Base-by-base conservation (phyloP, 2,888 invertebrate genomes). In the Philaethria dido region DNA sequence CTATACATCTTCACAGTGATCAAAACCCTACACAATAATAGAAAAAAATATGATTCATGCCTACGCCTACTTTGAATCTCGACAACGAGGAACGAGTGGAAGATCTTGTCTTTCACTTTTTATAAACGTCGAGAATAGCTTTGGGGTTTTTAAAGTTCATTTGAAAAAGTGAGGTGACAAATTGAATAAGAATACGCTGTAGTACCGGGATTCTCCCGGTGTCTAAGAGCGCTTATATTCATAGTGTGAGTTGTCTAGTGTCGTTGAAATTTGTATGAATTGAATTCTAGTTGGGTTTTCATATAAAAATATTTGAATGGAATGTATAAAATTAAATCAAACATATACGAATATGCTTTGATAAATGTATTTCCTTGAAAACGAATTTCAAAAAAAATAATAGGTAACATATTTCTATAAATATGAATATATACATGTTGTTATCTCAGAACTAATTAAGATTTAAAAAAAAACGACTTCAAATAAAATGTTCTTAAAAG, bases 151-250 rank as follows among this genome's bases (percentile, higher is more conserved):
- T 77, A 80, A 84, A 85, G 84, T 85, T 81, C 79, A 84, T 85
- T 85, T 84, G 79, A 74, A 79, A 87, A 87, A 86, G 83, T 84
- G 81, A 73, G 77, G 78, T 76, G 75, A 80, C 74, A 86, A 87
- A 86, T 87, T 87, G 84, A 85, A 80, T 86, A 82, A 85, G 83
- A 84, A 84, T 75, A 79, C 81, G 76, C 82, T 85, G 73, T 77
- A 85, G 80, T n/a, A n/a, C n/a, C n/a, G n/a, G 80, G 80, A 81
- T 81, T 84, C 84, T 82, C n/a, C n/a, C 81, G 77, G 78, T 80
- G 77, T 77, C 75, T 77, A 78, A 83, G 83, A 82, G 79, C 82
- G 82, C 83, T 83, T 82, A 80, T 83, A 84, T 84, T 81, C 79
- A 77, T 75, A 76, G 76, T 75, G 75, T 74, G 75, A 76, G 16